Percentiles rank a stretch among this genome's conserved stretches.
These are phyloP conservation scores for Rotaria socialis DNA, from an alignment of 2,888 invertebrate species.

Conservation along the genomic window DNA sequence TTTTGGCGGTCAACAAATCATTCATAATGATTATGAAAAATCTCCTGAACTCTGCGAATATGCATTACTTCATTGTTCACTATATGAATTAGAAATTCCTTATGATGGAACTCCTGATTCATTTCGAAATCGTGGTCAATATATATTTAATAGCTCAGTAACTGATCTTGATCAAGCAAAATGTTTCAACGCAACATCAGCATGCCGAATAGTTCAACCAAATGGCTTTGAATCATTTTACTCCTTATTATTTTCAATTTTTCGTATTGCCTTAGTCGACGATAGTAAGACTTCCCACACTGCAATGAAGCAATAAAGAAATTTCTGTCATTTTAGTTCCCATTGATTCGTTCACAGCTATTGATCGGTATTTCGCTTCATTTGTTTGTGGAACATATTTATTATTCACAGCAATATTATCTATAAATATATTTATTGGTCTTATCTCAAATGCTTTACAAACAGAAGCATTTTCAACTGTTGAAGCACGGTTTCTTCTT, in stretches of 20 bases:
- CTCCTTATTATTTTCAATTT: conserved; percentile 27
- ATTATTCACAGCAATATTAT: conserved; percentile 30
- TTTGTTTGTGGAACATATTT: conserved; percentile 20
- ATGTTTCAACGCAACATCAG: background rate
- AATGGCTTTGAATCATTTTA: conserved; percentile 27
- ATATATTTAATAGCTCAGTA: conserved; percentile 23
- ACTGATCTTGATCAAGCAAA: background rate
- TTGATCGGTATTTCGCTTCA: conserved; percentile 25
- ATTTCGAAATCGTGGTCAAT: background rate
- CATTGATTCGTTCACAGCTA: background rate
- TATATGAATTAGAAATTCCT: background rate
- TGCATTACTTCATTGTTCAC: background rate
- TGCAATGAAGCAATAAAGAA: background rate
- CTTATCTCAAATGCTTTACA: conserved; percentile 27
- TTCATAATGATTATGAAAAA: background rate
- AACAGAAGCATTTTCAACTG: conserved; percentile 27
- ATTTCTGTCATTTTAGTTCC: background rate
- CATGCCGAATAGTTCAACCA: conserved; percentile 20
- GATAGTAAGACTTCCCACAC: background rate
- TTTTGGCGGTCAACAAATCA: conserved; percentile 2
- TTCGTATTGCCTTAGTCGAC: conserved; percentile 15
- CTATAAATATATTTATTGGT: conserved; percentile 30
- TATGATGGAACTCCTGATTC: background rate
- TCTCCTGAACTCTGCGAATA: background rate
- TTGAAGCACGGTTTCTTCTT: conserved; percentile 28